These are phyloP conservation scores for Bucco capensis DNA, from an alignment of 2,113 vertebrate species.

Conservation along the genomic window DNA sequence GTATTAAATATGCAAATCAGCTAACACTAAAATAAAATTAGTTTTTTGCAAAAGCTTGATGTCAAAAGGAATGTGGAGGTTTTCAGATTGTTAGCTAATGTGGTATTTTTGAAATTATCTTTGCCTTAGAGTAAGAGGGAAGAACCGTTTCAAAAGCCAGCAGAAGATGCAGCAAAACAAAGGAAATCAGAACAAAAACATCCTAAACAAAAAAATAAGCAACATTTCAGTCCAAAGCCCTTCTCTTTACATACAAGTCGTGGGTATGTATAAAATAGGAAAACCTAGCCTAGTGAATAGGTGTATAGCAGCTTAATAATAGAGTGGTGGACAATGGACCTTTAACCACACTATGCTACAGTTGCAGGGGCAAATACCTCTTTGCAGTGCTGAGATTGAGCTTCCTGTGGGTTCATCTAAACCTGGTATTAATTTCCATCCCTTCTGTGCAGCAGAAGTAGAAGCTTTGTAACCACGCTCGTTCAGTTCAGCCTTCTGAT, in stretches of 20 bases:
- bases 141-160: slow-evolving; percentile 53
- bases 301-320: not conserved
- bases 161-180: slow-evolving; percentile 64
- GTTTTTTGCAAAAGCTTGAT: not conserved
- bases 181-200: slow-evolving; percentile 69
- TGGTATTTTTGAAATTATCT: slow-evolving; percentile 63
- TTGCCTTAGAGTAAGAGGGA: slow-evolving; percentile 72
- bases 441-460: not conserved
- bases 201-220: slow-evolving; percentile 64
- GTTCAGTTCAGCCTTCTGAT: not conserved
- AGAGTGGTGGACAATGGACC: not conserved
- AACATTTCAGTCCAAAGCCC: slow-evolving; percentile 52
- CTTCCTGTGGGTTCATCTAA: not conserved
- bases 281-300: slow-evolving; percentile 22
- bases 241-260: slow-evolving; percentile 66
- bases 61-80: not conserved
- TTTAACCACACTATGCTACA: not conserved
- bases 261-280: slow-evolving; percentile 71
- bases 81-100: slow-evolving; percentile 37
- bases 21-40: not conserved
- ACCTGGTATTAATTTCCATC: not conserved
- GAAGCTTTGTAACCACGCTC: not conserved
- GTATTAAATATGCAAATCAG: not conserved
- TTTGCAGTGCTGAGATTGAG: not conserved
- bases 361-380: not conserved